Conservation (phyloP, 1,140 invertebrate genomes). For the Solen grandis region DNA sequence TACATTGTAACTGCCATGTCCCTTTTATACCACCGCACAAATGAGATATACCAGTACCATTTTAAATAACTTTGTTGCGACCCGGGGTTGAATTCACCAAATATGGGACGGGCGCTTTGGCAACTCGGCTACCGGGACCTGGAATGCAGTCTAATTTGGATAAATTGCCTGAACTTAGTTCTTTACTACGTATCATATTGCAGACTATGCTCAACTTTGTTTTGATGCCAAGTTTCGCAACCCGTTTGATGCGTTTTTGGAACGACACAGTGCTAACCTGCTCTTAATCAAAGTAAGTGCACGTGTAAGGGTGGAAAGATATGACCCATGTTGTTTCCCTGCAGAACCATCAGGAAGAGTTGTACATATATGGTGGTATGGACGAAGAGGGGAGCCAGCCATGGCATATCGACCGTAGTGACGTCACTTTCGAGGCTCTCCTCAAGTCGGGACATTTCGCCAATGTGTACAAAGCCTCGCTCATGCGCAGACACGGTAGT, state of each 20-base stretch:
- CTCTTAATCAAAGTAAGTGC: background rate
- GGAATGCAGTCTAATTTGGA: too few species aligned
- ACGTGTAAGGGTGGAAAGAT: background rate
- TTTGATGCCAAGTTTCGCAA: background rate
- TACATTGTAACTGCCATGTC: too few species aligned
- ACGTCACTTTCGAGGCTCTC: conserved; percentile 25
- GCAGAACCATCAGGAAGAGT: conserved; percentile 22
- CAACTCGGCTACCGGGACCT: too few species aligned
- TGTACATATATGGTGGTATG: conserved; percentile 47
- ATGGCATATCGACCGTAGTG: background rate
- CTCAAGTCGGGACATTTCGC: conserved; percentile 40
- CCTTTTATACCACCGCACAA: too few species aligned
- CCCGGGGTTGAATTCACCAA: too few species aligned
- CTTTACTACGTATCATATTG: background rate
- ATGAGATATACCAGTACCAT: too few species aligned
- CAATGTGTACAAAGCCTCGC: conserved; percentile 27
- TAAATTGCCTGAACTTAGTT: background rate
- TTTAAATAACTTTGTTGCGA: too few species aligned
- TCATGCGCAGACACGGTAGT: background rate
- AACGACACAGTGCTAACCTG: background rate
- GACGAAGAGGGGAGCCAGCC: conserved; percentile 4
- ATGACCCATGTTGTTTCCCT: background rate
- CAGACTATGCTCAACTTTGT: background rate
- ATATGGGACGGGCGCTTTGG: too few species aligned
- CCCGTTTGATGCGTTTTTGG: background rate